Conservation (phyloP, 2,888 invertebrate genomes). For the Eupithecia exiguata region DNA sequence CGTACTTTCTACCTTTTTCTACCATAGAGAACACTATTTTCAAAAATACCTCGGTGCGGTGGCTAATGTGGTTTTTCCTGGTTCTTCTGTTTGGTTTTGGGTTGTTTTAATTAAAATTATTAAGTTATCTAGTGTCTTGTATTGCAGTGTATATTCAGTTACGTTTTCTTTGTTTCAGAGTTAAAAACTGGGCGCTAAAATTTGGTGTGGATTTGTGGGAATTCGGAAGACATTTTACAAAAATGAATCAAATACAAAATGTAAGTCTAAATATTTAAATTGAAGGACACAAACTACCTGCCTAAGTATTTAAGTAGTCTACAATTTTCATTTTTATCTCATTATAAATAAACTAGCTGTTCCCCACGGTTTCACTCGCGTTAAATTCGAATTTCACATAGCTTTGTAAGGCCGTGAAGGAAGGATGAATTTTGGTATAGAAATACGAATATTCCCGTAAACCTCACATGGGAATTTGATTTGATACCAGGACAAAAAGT, state of each 20-base stretch:
- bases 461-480: too few relatives aligned
- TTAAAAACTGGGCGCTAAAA: conserved; percentile 95
- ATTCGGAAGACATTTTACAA: conserved; percentile 93
- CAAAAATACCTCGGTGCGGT: background rate
- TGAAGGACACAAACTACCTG: background rate
- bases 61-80: background rate
- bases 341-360: too few relatives aligned
- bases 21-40: background rate
- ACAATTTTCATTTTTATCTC: too few relatives aligned
- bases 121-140: background rate
- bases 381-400: too few relatives aligned
- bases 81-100: background rate
- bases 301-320: background rate
- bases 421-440: too few relatives aligned
- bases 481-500: too few relatives aligned
- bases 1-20: background rate
- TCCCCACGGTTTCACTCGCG: too few relatives aligned
- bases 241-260: conserved; percentile 94
- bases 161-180: conserved; percentile 85
- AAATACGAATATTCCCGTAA: too few relatives aligned
- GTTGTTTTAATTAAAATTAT: background rate
- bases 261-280: conserved; percentile 81
- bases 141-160: background rate
- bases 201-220: conserved; percentile 96
- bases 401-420: too few relatives aligned